Conservation (phyloP, 1,140 invertebrate genomes). For the Drosophila melanica region DNA sequence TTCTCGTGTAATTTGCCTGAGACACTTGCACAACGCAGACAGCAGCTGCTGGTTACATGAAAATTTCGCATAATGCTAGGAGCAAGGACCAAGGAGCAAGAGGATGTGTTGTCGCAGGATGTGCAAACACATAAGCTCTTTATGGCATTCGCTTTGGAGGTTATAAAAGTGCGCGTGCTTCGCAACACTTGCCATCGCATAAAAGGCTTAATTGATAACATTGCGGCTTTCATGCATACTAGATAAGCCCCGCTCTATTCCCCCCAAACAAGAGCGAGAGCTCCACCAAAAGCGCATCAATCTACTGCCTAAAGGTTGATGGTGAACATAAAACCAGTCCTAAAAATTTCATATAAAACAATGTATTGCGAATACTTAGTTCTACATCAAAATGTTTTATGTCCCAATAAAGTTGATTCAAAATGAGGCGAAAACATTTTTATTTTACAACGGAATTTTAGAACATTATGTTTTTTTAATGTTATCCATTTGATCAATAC, state of each 20-base stretch:
- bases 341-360: slow-evolving; percentile 22
- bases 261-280: not conserved
- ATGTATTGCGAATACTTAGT: slow-evolving; percentile 4
- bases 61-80: slow-evolving; percentile 50
- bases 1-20: slow-evolving; percentile 51
- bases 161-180: slow-evolving; percentile 57
- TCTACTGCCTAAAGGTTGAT: slow-evolving; percentile 18
- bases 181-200: slow-evolving; percentile 50
- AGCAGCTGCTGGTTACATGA: slow-evolving; percentile 62
- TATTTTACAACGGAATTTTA: not conserved
- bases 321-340: slow-evolving; percentile 27
- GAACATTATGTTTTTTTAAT: not conserved
- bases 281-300: slow-evolving; percentile 12
- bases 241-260: slow-evolving; percentile 5
- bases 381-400: slow-evolving; percentile 29
- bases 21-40: slow-evolving; percentile 25
- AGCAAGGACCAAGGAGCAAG: slow-evolving; percentile 14
- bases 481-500: not conserved
- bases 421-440: too few species aligned
- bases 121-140: slow-evolving; percentile 71
- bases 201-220: slow-evolving; percentile 67
- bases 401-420: slow-evolving; percentile 6
- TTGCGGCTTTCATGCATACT: slow-evolving; percentile 38
- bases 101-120: slow-evolving; percentile 42
- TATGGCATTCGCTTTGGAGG: slow-evolving; percentile 53